These are phyloP conservation scores for Acronicta leporina DNA, from an alignment of 2,888 invertebrate genomes.

Conservation along the genomic window DNA sequence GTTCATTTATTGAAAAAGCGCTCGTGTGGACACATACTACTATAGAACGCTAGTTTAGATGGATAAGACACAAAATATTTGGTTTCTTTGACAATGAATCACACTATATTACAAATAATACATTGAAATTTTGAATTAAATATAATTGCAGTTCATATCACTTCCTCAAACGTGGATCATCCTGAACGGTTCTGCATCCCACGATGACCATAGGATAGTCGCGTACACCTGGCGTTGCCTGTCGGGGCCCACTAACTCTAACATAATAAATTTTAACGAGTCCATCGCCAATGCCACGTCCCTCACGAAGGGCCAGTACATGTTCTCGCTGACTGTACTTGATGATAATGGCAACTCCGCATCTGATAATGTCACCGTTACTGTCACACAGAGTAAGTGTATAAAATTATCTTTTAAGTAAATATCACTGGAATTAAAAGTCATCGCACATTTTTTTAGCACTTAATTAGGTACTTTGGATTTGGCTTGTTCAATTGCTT, in stretches of 20 bases:
- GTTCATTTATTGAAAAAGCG: too few relatives aligned
- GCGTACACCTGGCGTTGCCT: constrained; percentile 95
- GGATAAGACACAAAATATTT: too few relatives aligned
- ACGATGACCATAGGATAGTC: constrained; percentile 95
- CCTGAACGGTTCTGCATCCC: constrained; percentile 94
- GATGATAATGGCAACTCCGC: constrained; percentile 96
- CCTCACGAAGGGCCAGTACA: constrained; percentile 95
- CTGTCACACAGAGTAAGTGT: constrained; percentile 95
- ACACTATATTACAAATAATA: neutral
- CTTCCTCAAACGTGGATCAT: constrained; percentile 94
- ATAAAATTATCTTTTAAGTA: constrained; percentile 22
- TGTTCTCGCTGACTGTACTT: constrained; percentile 94
- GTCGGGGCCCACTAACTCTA: constrained; percentile 91
- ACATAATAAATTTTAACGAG: constrained; percentile 87
- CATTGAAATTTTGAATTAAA: constrained; percentile 28
- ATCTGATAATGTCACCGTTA: constrained; percentile 92
- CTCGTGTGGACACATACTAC: too few relatives aligned
- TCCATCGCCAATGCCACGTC: constrained; percentile 93
- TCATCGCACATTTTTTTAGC: constrained; percentile 8
- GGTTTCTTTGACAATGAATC: constrained; percentile 11
- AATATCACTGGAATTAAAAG: neutral
- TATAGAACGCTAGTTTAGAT: too few relatives aligned
- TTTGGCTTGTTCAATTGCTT: neutral
- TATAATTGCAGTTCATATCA: constrained; percentile 91
- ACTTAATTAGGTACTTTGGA: too few relatives aligned